Conservation (phyloP, 2,888 invertebrate species). For the Clitarchus hookeri region DNA sequence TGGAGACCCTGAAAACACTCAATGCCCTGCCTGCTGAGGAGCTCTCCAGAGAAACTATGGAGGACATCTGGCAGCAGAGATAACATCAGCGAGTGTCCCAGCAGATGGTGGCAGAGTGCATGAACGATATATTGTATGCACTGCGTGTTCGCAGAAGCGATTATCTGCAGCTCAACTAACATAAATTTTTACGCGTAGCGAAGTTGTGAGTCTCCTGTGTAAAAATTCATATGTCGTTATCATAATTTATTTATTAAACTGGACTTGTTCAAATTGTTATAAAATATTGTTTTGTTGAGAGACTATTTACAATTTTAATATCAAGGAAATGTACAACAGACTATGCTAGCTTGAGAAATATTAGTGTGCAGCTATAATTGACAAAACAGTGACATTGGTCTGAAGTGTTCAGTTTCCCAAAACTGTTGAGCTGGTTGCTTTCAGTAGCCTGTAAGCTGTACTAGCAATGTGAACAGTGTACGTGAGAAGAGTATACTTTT, state of each 20-base stretch:
- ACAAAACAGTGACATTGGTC: background rate
- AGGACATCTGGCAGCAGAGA: conserved; percentile 71
- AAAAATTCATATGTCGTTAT: background rate
- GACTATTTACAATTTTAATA: background rate
- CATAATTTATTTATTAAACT: background rate
- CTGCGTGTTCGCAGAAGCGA: background rate
- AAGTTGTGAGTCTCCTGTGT: background rate
- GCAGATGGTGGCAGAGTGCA: background rate
- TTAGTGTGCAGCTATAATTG: background rate
- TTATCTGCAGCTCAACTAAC: background rate
- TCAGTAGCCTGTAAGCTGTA: background rate
- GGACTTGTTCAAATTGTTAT: background rate
- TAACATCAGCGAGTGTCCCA: conserved; percentile 31
- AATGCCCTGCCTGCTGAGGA: conserved; percentile 76
- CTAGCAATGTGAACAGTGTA: background rate
- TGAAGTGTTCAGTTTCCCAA: background rate
- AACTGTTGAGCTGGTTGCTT: background rate
- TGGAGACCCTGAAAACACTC: conserved; percentile 81
- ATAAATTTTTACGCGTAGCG: background rate
- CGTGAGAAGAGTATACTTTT: background rate
- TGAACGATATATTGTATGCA: background rate
- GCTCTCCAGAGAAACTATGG: conserved; percentile 74
- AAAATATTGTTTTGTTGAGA: background rate
- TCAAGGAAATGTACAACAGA: background rate
- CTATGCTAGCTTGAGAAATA: background rate